Evolutionary conservation across 2,113 vertebrate genomes (phyloP).

Genomic region (Charadrius vociferus): DNA sequence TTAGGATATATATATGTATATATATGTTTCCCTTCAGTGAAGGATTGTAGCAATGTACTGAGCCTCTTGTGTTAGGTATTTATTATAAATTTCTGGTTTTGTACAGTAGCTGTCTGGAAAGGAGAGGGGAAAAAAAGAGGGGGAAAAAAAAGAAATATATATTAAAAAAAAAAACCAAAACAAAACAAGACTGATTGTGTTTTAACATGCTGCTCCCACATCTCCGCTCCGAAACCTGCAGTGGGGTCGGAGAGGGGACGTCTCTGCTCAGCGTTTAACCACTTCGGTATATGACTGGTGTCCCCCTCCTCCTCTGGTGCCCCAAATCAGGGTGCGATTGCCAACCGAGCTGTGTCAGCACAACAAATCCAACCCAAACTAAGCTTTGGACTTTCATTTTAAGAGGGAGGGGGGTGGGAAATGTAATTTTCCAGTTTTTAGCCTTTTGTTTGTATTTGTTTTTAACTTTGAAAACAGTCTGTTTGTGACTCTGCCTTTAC

Average conservation of each 20-base stretch:
- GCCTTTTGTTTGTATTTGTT: constrained; percentile 1
- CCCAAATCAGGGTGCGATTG: neutral
- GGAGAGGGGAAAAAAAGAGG: neutral
- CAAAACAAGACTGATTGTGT: constrained; percentile 45
- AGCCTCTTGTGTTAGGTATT: constrained; percentile 83
- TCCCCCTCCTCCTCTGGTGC: neutral
- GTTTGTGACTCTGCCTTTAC: constrained; percentile 43
- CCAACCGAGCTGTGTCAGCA: neutral
- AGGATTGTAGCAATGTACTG: constrained; percentile 80
- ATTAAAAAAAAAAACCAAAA: neutral
- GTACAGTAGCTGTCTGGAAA: constrained; percentile 77
- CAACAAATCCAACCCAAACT: neutral
- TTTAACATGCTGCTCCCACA: constrained; percentile 72
- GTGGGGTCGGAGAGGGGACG: neutral
- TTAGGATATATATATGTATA: constrained; percentile 55
- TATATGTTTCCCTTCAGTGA: constrained; percentile 81
- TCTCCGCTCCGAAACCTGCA: neutral
- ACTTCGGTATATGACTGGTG: neutral
- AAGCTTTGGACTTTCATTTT: neutral
- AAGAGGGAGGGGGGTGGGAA: neutral
- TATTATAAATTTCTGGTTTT: constrained; percentile 80
- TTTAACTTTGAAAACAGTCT: constrained; percentile 21
- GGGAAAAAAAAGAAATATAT: neutral
- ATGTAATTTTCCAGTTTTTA: neutral
- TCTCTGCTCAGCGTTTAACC: neutral